Conservation (phyloP, 2,113 vertebrate genomes). For the Oxygymnocypris stewartii region DNA sequence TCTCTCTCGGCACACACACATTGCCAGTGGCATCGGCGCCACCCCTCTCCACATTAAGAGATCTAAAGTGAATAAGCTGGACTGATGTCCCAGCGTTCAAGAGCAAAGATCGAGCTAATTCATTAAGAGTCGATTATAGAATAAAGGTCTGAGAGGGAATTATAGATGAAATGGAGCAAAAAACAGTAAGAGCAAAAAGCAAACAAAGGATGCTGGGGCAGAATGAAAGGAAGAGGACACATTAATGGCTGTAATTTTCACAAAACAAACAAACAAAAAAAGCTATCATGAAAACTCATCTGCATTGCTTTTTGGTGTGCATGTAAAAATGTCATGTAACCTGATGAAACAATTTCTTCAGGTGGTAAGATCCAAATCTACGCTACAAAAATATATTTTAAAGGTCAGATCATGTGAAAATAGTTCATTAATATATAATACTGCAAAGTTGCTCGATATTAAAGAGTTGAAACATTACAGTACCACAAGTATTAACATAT, state of each 20-base stretch:
- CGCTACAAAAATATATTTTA: background rate
- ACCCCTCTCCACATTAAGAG: slow-evolving; percentile 37
- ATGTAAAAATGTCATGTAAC: slow-evolving; percentile 44
- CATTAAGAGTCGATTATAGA: background rate
- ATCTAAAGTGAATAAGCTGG: slow-evolving; percentile 16
- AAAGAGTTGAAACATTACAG: background rate
- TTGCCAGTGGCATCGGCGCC: slow-evolving; percentile 35
- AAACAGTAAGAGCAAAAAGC: slow-evolving; percentile 53
- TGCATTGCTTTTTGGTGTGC: slow-evolving; percentile 43
- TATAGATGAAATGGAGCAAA: background rate
- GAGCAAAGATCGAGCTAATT: slow-evolving; percentile 26
- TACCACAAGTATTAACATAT: background rate
- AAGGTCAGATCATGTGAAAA: background rate
- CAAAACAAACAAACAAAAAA: background rate
- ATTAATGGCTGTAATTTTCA: background rate
- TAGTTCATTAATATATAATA: background rate
- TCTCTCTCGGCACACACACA: slow-evolving; percentile 12
- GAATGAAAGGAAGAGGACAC: slow-evolving; percentile 3
- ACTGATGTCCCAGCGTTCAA: background rate
- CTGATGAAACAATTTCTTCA: background rate
- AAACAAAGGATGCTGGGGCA: slow-evolving; percentile 33
- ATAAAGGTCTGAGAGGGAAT: background rate
- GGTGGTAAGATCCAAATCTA: background rate
- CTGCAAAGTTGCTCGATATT: background rate
- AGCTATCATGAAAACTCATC: background rate